Evolutionary conservation across 1,140 invertebrate species (phyloP).

Genomic region (Armadillidium nasatum): DNA sequence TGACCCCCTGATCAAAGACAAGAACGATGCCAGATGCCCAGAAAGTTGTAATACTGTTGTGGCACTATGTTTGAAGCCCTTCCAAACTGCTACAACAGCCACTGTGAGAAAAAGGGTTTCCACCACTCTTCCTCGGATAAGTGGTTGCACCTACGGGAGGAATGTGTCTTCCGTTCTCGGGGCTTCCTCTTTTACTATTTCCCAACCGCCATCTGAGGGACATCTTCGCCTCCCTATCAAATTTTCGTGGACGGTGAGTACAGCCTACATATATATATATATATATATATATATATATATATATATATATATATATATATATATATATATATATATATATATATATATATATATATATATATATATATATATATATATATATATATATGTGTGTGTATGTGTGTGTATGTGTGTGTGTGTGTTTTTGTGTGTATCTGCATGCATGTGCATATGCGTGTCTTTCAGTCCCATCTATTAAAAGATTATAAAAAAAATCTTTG

Average conservation of each 20-base stretch:
- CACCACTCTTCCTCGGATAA: neutral
- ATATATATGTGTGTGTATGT: conserved; percentile 23
- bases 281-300: conserved; percentile 2
- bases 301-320: conserved; percentile 6
- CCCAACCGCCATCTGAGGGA: neutral
- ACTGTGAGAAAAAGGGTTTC: neutral
- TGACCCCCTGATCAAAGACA: neutral
- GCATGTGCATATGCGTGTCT: too few species aligned
- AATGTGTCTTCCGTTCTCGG: neutral
- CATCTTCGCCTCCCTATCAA: neutral
- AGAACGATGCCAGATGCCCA: neutral
- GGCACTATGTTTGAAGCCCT: neutral
- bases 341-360: conserved; percentile 25
- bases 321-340: conserved; percentile 20
- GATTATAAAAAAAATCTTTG: too few species aligned
- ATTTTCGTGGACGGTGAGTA: neutral
- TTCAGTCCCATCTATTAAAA: too few species aligned
- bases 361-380: conserved; percentile 18
- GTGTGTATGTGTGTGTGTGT: too few species aligned
- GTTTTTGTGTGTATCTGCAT: too few species aligned
- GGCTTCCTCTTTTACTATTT: neutral
- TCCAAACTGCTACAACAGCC: neutral
- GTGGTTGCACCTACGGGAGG: neutral
- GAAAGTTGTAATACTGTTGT: neutral
- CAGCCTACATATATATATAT: neutral